Conservation (phyloP, 92 coral and sea anemone genomes). For the Porites cylindrica region DNA sequence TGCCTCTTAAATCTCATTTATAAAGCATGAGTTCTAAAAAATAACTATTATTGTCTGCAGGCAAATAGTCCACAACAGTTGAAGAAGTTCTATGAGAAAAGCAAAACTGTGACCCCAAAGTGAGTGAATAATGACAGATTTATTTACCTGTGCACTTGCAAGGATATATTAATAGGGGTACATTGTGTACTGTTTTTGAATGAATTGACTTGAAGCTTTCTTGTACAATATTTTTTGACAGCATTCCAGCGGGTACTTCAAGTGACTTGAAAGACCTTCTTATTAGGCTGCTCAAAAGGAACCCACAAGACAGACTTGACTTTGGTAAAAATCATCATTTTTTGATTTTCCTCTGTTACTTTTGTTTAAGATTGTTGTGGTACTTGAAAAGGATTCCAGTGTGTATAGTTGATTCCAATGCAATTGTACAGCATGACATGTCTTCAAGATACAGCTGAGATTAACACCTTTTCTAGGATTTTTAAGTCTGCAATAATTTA, state of each 20-base stretch:
- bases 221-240: constrained; percentile 22
- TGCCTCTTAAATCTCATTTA: too few relatives aligned
- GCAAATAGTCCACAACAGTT: constrained; percentile 96
- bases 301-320: constrained; percentile 92
- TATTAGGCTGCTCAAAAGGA: constrained; percentile 83
- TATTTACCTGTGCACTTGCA: neutral
- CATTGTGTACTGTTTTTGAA: too few relatives aligned
- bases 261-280: constrained; percentile 76
- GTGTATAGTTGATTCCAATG: too few relatives aligned
- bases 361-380: neutral
- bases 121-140: constrained; percentile 45
- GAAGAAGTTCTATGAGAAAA: constrained; percentile 94
- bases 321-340: constrained; percentile 62
- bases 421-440: too few relatives aligned
- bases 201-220: neutral
- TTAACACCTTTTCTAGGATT: too few relatives aligned
- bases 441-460: too few relatives aligned
- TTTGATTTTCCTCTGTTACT: neutral
- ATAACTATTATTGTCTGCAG: constrained; percentile 36
- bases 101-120: constrained; percentile 89
- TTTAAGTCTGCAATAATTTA: too few relatives aligned
- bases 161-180: too few relatives aligned
- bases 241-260: constrained; percentile 97
- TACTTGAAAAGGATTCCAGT: neutral
- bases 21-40: too few relatives aligned